phyloP scores from a whole-genome alignment of 2,888 invertebrate genomes.

The Sarcophaga subvicina region DNA sequence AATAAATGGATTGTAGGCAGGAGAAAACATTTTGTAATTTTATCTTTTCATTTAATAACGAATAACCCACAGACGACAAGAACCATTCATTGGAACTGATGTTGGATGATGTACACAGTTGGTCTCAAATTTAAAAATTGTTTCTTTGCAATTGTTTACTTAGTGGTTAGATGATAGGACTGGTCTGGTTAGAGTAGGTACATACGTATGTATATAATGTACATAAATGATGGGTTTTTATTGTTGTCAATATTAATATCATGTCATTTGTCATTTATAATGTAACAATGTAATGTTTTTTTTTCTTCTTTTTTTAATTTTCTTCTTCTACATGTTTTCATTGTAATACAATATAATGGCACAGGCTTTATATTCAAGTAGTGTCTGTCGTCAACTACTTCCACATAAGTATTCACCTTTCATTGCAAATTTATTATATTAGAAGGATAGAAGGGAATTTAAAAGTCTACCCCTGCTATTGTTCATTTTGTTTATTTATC shows the following conservation, averaged over 20 bases:
- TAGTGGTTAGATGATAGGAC: slow-evolving; percentile 39
- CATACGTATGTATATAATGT: background rate
- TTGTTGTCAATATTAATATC: slow-evolving; percentile 68
- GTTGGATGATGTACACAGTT: background rate
- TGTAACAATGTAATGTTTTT: slow-evolving; percentile 59
- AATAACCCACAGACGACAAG: background rate
- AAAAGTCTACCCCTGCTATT: slow-evolving; percentile 2
- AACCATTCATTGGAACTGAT: background rate
- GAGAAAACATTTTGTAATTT: slow-evolving; percentile 18
- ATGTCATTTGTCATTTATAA: slow-evolving; percentile 72
- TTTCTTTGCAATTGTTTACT: background rate
- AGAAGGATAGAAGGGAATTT: background rate
- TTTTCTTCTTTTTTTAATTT: too few species aligned
- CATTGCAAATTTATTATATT: background rate
- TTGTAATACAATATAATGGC: background rate
- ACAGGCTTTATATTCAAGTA: slow-evolving; percentile 6
- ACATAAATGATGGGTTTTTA: slow-evolving; percentile 51
- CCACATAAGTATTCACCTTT: background rate
- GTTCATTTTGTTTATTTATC: slow-evolving; percentile 48
- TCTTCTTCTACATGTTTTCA: background rate
- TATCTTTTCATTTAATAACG: slow-evolving; percentile 19
- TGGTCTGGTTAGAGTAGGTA: slow-evolving; percentile 9
- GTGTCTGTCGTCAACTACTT: background rate
- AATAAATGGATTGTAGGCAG: slow-evolving; percentile 1
- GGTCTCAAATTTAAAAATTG: background rate